Evolutionary conservation across 2,888 invertebrate species (phyloP).

Genomic region (Agrilus biguttatus): DNA sequence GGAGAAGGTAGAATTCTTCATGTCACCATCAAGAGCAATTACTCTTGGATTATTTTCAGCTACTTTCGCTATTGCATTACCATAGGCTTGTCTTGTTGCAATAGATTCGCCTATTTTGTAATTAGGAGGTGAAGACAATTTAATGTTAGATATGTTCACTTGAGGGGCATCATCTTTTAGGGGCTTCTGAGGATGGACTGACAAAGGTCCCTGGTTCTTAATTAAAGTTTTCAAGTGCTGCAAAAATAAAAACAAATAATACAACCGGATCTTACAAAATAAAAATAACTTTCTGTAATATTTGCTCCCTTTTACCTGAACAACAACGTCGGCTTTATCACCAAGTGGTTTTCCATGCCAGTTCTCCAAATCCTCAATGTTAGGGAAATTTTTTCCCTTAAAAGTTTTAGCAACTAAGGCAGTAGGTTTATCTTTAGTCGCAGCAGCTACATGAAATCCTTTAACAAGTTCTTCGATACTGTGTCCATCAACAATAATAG

Average conservation of each 20-base stretch:
- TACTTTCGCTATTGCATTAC: slow-evolving; percentile 83
- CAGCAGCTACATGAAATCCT: slow-evolving; percentile 69
- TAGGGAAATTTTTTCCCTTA: slow-evolving; percentile 83
- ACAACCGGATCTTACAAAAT: neutral
- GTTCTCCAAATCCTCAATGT: slow-evolving; percentile 84
- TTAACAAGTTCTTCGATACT: slow-evolving; percentile 82
- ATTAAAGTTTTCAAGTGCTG: slow-evolving; percentile 52
- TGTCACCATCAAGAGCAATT: slow-evolving; percentile 92
- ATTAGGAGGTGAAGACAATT: slow-evolving; percentile 63
- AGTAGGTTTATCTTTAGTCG: slow-evolving; percentile 69
- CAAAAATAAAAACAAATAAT: slow-evolving; percentile 8
- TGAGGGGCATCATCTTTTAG: slow-evolving; percentile 49
- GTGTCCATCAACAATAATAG: slow-evolving; percentile 91
- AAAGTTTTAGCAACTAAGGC: slow-evolving; percentile 91
- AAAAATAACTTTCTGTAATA: neutral
- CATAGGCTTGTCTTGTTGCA: slow-evolving; percentile 90
- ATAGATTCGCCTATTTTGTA: slow-evolving; percentile 68
- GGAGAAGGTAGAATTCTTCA: slow-evolving; percentile 96
- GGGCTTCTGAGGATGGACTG: slow-evolving; percentile 49
- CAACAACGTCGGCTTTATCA: slow-evolving; percentile 55
- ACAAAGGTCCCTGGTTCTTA: slow-evolving; percentile 48
- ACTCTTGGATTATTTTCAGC: slow-evolving; percentile 61
- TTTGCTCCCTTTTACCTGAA: slow-evolving; percentile 30
- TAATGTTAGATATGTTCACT: slow-evolving; percentile 58
- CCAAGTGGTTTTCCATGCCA: slow-evolving; percentile 99